These are phyloP conservation scores for Cotesia chilonis DNA, from an alignment of 1,140 invertebrate species.

Conservation along the genomic window DNA sequence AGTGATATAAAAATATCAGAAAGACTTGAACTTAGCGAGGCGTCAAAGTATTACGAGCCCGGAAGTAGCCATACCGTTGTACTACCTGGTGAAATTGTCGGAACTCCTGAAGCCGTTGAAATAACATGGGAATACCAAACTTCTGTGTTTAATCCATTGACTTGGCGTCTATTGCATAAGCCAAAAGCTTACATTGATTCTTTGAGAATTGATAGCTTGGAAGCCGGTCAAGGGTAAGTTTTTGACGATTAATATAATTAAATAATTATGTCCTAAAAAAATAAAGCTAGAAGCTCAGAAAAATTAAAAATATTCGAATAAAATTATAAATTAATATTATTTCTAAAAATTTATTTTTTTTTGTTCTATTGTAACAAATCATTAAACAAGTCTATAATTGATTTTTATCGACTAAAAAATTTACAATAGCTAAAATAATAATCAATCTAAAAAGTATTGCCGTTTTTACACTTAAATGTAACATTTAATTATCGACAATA, in stretches of 20 bases:
- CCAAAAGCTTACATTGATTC: slow-evolving; percentile 77
- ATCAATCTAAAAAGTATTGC: too few species aligned
- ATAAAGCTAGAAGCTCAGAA: not conserved
- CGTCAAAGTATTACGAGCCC: slow-evolving; percentile 73
- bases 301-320: too few species aligned
- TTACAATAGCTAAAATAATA: too few species aligned
- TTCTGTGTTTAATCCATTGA: slow-evolving; percentile 81
- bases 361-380: too few species aligned
- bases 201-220: slow-evolving; percentile 76
- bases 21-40: slow-evolving; percentile 68
- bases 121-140: slow-evolving; percentile 82
- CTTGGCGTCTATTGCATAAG: slow-evolving; percentile 79
- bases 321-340: too few species aligned
- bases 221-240: slow-evolving; percentile 71
- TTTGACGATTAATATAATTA: slow-evolving; percentile 13
- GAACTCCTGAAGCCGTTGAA: slow-evolving; percentile 71
- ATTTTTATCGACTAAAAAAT: too few species aligned
- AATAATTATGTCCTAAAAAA: not conserved
- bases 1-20: slow-evolving; percentile 62
- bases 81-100: slow-evolving; percentile 73
- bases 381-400: too few species aligned
- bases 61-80: slow-evolving; percentile 75
- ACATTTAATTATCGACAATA: too few species aligned
- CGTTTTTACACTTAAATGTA: too few species aligned
- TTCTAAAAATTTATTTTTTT: too few species aligned